These are phyloP conservation scores for Benthosema pterotum DNA, from an alignment of 2,797 vertebrate species.

Conservation along the genomic window DNA sequence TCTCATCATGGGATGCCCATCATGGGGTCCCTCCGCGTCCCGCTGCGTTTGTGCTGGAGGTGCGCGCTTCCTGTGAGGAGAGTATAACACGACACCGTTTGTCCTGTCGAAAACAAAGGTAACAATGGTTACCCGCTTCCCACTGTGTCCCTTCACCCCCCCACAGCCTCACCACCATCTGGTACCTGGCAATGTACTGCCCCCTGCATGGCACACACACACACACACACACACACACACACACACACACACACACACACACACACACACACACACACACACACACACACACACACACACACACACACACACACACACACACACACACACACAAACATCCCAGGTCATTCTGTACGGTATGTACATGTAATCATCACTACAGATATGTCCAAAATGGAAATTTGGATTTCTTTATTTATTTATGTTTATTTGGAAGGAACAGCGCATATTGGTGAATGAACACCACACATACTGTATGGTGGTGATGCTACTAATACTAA, in stretches of 20 bases:
- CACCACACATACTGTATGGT: no score
- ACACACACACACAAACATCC: not conserved
- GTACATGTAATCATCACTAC: no score
- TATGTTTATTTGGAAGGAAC: no score
- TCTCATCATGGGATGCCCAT: not conserved
- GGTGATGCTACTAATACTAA: no score
- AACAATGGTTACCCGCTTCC: conserved; percentile 37
- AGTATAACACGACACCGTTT: conserved; percentile 34
- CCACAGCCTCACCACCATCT: conserved; percentile 69
- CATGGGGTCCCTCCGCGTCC: not conserved
- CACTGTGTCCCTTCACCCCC: conserved; percentile 48
- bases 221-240: conserved; percentile 10
- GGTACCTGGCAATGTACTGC: conserved; percentile 65
- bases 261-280: conserved; percentile 30
- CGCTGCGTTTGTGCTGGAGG: conserved; percentile 37
- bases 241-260: not conserved
- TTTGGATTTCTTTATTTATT: no score
- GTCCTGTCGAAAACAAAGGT: conserved; percentile 32
- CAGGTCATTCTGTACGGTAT: no score
- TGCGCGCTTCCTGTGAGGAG: conserved; percentile 50
- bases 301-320: not conserved
- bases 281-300: conserved; percentile 4
- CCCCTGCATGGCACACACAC: conserved; percentile 29
- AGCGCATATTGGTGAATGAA: no score
- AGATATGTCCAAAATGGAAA: no score